Base-by-base conservation (phyloP, 1,140 invertebrate genomes). In the Schlechtendalia chinensis region DNA sequence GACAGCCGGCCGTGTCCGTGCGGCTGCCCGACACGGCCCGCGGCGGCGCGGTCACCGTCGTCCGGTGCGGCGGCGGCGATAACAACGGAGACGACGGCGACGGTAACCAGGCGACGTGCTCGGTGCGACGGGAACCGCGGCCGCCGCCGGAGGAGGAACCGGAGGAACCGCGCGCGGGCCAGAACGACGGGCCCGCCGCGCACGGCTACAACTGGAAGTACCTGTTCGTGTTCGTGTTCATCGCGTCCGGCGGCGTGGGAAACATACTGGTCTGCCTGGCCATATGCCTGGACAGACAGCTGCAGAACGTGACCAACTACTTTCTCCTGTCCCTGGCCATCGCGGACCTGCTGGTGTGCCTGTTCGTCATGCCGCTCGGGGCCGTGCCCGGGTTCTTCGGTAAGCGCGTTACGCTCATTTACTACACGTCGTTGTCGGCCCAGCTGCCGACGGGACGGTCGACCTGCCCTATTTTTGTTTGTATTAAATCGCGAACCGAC, bases 271-370 rank as follows among this genome's bases (percentile, higher is more conserved):
- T 98, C 53, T 96, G 95, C 86, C 87, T 96, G 82, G 95, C 95
- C 0, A 91, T 98, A 39, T 91, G 91, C 81, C 86, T 94, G 71
- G 94, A 97, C 87, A 89, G 91, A 74, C 88, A 91, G 83, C 89
- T 98, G 82, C 93, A 97, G 85, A 96, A 96, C 83, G 93, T 97
- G 29, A 98, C 96, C 63, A 98, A 98, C 87, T 96, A 96, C 86
- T 96, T 98, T 86, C 90, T 98, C 74, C 88, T 97, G 75, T 97
- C 96, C 53, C 86, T 98, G 85, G 95, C 96, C 16, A 91, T 97
- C 61, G 95, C 96, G 47, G 96, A 98, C 87, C 88, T 98, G 24
- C 88, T 98, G 59, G 96, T 98, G 83, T 94, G 92, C 83, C 86
- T 95, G 61, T 92, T 96, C 85, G 94, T 96, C 11, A 96, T 96